Percentiles rank a stretch among this genome's conserved stretches.
Evolutionary conservation across 2,797 vertebrate genomes (phyloP).

Genomic region (Rhinatrema bivittatum): DNA sequence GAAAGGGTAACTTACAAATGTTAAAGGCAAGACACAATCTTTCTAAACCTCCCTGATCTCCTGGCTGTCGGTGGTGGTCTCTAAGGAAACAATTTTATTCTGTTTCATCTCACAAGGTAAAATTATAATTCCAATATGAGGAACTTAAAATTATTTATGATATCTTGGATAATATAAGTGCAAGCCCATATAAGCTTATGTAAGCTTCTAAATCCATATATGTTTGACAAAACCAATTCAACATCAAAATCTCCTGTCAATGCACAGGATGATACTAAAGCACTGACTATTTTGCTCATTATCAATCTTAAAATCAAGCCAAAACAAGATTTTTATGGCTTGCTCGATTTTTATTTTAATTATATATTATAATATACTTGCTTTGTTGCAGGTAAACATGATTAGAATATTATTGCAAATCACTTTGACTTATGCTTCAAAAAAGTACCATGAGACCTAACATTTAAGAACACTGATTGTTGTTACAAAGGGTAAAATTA

Average conservation of each 20-base stretch:
- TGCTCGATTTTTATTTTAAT: slow-evolving; percentile 27
- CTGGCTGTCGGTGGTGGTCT: slow-evolving; percentile 7
- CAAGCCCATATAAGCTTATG: slow-evolving; percentile 18
- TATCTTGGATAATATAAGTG: slow-evolving; percentile 5
- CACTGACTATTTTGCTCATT: neutral
- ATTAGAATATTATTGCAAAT: too few relatives aligned
- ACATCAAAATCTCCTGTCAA: slow-evolving; percentile 15
- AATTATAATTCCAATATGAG: slow-evolving; percentile 16
- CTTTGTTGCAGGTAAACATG: too few relatives aligned
- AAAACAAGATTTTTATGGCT: slow-evolving; percentile 7
- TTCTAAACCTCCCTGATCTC: slow-evolving; percentile 1
- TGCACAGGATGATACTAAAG: slow-evolving; percentile 11
- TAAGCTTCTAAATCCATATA: slow-evolving; percentile 25
- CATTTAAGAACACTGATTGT: too few relatives aligned
- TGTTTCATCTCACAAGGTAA: slow-evolving; percentile 18
- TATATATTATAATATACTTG: too few relatives aligned
- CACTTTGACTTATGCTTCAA: too few relatives aligned
- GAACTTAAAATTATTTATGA: slow-evolving; percentile 17
- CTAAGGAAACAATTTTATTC: slow-evolving; percentile 13
- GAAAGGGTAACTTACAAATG: slow-evolving; percentile 13
- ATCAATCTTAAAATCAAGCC: slow-evolving; percentile 6
- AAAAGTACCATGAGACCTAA: too few relatives aligned
- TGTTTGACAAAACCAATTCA: slow-evolving; percentile 13
- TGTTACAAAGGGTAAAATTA: too few relatives aligned
- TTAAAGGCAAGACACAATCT: slow-evolving; percentile 20